Evolutionary conservation across 1,140 invertebrate genomes (phyloP).

Genomic region (Tetragonula clypearis): DNA sequence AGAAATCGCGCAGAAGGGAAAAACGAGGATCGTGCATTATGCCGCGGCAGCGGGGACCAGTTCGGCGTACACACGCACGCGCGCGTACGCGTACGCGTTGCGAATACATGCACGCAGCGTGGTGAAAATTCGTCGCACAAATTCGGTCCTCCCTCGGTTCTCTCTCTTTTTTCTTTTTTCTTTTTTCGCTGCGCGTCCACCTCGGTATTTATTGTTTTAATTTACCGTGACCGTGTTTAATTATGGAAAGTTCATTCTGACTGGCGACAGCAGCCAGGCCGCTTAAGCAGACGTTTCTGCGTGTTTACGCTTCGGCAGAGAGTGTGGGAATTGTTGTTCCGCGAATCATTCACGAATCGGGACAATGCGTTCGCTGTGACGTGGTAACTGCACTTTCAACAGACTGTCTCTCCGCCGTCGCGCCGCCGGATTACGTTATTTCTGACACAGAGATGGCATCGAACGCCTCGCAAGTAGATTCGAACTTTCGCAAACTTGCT

Average conservation of each 20-base stretch:
- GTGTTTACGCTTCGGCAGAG: slow-evolving; percentile 1
- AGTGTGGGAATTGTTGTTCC: neutral
- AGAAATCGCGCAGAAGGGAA: slow-evolving; percentile 32
- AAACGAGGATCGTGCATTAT: slow-evolving; percentile 44
- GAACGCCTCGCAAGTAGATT: no score
- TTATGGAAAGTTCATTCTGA: slow-evolving; percentile 78
- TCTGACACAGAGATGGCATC: neutral
- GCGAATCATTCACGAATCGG: slow-evolving; percentile 15
- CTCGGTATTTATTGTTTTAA: slow-evolving; percentile 79
- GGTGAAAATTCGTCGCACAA: slow-evolving; percentile 53
- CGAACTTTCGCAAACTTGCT: no score
- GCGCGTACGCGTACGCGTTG: no score
- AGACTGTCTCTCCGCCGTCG: neutral
- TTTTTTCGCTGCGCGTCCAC: slow-evolving; percentile 52
- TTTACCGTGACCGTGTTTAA: slow-evolving; percentile 77
- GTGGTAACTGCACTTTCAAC: neutral
- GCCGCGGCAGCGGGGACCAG: neutral
- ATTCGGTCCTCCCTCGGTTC: slow-evolving; percentile 37
- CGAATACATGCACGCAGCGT: neutral
- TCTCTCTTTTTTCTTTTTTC: slow-evolving; percentile 38
- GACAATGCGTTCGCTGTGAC: neutral
- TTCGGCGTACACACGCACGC: neutral
- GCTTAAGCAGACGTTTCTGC: slow-evolving; percentile 53
- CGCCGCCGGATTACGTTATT: neutral
- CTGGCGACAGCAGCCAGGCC: slow-evolving; percentile 59